phyloP scores from a whole-genome alignment of 2,113 vertebrate species.

The Spea multiplicata region DNA sequence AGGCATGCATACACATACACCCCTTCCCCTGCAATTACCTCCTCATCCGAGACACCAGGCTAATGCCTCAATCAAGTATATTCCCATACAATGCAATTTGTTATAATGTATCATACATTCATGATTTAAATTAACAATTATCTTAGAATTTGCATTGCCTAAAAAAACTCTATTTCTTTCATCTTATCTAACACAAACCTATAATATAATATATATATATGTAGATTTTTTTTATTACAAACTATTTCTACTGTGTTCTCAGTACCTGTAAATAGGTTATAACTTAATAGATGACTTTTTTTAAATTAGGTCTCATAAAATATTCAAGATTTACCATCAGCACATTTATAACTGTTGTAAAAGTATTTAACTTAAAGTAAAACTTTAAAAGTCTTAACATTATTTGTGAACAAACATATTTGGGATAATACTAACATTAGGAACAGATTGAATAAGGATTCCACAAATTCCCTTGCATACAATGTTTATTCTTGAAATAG shows the following conservation, averaged over 20 bases:
- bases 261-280: conserved; percentile 12
- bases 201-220: no score
- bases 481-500: conserved; percentile 5
- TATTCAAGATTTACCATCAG: conserved; percentile 33
- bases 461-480: conserved; percentile 28
- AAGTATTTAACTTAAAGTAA: conserved; percentile 9
- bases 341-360: conserved; percentile 3
- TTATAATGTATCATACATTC: no score
- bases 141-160: no score
- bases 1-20: no score
- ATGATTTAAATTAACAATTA: no score
- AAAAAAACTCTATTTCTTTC: no score
- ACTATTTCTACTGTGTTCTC: conserved; percentile 1
- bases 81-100: no score
- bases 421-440: background rate
- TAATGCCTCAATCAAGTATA: no score
- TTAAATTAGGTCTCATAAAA: conserved; percentile 39
- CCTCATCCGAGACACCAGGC: no score
- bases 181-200: no score
- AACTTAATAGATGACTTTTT: conserved; percentile 26
- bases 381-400: conserved; percentile 22
- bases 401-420: conserved; percentile 16
- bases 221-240: background rate
- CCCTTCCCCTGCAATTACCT: no score
- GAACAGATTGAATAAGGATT: conserved; percentile 36